Percentiles rank a stretch among this genome's conserved stretches.
Evolutionary conservation across 2,113 vertebrate species (phyloP).

Genomic region (Oryzias woworae): DNA sequence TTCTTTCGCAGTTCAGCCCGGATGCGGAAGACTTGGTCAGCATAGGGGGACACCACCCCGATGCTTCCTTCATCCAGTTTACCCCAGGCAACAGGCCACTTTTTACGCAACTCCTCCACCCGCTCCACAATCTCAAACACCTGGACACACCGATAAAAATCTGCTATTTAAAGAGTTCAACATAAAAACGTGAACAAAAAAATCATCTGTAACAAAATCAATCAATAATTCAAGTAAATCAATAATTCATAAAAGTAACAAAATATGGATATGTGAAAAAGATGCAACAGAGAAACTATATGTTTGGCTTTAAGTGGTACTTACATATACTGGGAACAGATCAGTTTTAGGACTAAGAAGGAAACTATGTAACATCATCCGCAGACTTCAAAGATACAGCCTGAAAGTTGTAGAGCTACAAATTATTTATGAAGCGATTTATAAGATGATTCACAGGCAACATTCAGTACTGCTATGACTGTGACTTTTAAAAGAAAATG

Average conservation of each 20-base stretch:
- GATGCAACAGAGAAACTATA: too few species aligned
- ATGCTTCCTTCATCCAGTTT: slow-evolving; percentile 97
- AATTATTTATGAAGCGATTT: not conserved
- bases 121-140: slow-evolving; percentile 98
- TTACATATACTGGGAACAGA: too few species aligned
- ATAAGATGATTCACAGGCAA: not conserved
- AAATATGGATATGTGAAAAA: not conserved
- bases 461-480: not conserved
- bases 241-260: not conserved
- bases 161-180: not conserved
- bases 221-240: too few species aligned
- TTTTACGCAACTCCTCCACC: slow-evolving; percentile 94
- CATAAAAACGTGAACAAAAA: not conserved
- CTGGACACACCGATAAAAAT: slow-evolving; percentile 59
- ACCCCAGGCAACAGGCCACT: slow-evolving; percentile 98
- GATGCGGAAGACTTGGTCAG: slow-evolving; percentile 97
- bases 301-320: too few species aligned
- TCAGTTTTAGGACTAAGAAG: not conserved
- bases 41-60: slow-evolving; percentile 95
- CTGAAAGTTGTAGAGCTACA: not conserved
- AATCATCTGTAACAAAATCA: not conserved
- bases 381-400: not conserved
- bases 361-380: not conserved
- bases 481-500: too few species aligned
- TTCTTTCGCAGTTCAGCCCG: slow-evolving; percentile 97